phyloP scores from a whole-genome alignment of 2,113 vertebrate species.

The Rousettus leschenaultii region DNA sequence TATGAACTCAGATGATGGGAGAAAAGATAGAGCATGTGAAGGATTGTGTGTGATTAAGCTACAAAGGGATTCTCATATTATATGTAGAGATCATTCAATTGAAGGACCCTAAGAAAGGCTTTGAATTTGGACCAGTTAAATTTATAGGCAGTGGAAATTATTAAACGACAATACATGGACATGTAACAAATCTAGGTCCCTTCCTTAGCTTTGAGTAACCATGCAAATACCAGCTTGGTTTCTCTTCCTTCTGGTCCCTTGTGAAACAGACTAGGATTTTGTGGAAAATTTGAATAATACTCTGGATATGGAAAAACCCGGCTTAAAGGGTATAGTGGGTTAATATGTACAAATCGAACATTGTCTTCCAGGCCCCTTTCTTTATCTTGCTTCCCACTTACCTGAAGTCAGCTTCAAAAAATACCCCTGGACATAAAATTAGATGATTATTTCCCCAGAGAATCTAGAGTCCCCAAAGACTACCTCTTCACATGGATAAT shows the following conservation, averaged over 20 bases:
- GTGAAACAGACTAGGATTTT: neutral
- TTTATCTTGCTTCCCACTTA: neutral
- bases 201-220: neutral
- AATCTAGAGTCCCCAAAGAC: neutral
- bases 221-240: neutral
- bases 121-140: neutral
- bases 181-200: neutral
- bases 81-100: neutral
- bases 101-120: neutral
- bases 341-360: neutral
- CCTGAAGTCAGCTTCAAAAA: neutral
- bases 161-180: neutral
- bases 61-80: too few species aligned
- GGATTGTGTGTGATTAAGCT: neutral
- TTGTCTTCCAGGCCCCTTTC: neutral
- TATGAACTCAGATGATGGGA: neutral
- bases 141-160: neutral
- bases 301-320: neutral
- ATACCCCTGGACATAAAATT: neutral
- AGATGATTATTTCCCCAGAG: neutral
- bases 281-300: neutral
- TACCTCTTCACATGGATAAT: neutral
- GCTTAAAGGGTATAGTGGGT: neutral
- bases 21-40: neutral
- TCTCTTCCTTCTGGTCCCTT: neutral